Evolutionary conservation across 2,888 invertebrate species (phyloP).

Genomic region (Coecobrya sp.): DNA sequence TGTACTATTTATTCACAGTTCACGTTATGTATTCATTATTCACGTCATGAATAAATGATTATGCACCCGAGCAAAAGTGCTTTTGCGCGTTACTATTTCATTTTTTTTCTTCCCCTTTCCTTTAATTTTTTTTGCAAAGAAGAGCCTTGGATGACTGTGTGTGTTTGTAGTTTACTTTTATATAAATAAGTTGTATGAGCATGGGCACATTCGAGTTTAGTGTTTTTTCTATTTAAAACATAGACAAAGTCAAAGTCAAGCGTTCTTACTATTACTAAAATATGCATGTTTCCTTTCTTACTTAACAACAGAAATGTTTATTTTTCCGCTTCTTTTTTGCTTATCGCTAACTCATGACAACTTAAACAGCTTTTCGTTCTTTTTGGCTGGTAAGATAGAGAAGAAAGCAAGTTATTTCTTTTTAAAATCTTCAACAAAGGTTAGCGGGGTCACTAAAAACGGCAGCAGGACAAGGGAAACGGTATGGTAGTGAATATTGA

Average conservation of each 20-base stretch:
- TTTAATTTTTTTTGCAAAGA: not conserved
- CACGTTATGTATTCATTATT: conserved; percentile 50
- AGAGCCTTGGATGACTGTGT: not conserved
- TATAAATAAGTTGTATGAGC: too few relatives aligned
- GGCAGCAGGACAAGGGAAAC: not conserved
- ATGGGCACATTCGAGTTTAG: not conserved
- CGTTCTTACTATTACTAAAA: not conserved
- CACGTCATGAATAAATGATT: conserved; percentile 58
- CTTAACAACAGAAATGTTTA: not conserved
- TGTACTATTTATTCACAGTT: conserved; percentile 25
- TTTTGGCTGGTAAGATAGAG: conserved; percentile 12
- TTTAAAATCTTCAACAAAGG: conserved; percentile 3
- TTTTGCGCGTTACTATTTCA: conserved; percentile 13
- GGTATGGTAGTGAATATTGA: not conserved
- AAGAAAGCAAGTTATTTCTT: not conserved
- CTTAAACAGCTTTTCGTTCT: conserved; percentile 29
- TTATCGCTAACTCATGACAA: conserved; percentile 39
- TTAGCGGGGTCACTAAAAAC: not conserved
- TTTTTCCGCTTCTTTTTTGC: conserved; percentile 11
- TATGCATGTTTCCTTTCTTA: not conserved
- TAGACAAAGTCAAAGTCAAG: not conserved
- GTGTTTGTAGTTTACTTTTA: not conserved
- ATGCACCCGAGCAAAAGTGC: conserved; percentile 22
- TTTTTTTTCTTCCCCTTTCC: not conserved
- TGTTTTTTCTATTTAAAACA: not conserved